Percentiles rank a stretch among this genome's conserved stretches.
These are phyloP conservation scores for Salarias fasciatus DNA, from an alignment of 2,797 vertebrate genomes.

Conservation along the genomic window DNA sequence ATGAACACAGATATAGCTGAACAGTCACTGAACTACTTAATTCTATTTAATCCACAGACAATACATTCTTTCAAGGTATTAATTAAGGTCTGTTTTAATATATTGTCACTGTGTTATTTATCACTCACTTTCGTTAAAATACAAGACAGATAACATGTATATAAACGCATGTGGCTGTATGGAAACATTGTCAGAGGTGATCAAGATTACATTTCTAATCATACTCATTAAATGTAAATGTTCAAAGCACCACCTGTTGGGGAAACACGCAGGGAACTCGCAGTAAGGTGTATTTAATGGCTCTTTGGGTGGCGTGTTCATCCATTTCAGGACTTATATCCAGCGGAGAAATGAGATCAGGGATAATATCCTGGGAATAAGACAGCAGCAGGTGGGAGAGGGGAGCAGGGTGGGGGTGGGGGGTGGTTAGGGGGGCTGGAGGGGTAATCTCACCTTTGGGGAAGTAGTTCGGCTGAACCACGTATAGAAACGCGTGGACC, in stretches of 20 bases:
- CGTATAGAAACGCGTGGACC: slow-evolving; percentile 88
- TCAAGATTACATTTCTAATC: not conserved
- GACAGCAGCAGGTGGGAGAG: not conserved
- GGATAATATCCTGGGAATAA: not conserved
- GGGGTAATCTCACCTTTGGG: slow-evolving; percentile 87
- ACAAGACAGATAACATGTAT: not conserved
- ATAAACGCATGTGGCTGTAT: not conserved
- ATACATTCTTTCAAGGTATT: too few species aligned
- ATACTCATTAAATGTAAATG: slow-evolving; percentile 2
- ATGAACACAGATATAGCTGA: too few species aligned
- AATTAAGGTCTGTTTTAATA: not conserved
- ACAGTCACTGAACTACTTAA: too few species aligned
- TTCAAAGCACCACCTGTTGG: not conserved
- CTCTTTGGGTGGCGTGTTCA: not conserved
- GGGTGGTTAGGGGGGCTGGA: not conserved
- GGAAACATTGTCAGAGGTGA: not conserved
- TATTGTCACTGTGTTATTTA: too few species aligned
- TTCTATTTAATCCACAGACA: too few species aligned
- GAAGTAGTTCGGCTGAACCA: slow-evolving; percentile 90
- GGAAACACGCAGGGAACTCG: not conserved
- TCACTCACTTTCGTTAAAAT: not conserved
- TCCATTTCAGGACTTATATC: not conserved
- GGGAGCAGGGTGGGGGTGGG: not conserved
- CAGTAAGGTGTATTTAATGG: not conserved
- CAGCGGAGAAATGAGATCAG: too few species aligned